phyloP scores from a whole-genome alignment of 2,888 invertebrate species.

The Lottia gigantea region DNA sequence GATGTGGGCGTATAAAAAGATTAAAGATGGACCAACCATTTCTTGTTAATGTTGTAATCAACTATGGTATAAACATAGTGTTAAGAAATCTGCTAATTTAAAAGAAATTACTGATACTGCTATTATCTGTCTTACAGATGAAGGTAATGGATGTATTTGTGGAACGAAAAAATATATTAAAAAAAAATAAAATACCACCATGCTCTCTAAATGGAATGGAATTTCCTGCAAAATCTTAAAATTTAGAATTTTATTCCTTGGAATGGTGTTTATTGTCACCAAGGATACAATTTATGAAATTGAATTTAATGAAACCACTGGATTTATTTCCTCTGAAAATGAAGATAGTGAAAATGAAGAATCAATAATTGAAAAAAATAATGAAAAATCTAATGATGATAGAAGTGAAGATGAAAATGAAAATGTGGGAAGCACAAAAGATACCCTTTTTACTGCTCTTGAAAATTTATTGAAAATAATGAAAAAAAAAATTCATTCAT shows the following conservation, averaged over 20 bases:
- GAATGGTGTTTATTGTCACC: neutral
- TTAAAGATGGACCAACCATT: too few species aligned
- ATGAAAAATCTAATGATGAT: neutral
- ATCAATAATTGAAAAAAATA: neutral
- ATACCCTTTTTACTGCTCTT: neutral
- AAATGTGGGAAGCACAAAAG: neutral
- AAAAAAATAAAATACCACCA: neutral
- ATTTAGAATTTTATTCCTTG: neutral
- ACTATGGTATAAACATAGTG: too few species aligned
- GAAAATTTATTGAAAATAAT: too few species aligned
- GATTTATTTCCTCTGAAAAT: neutral
- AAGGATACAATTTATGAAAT: neutral
- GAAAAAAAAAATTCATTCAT: too few species aligned
- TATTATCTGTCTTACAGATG: neutral
- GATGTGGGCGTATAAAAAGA: too few species aligned
- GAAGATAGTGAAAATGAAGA: slow-evolving; percentile 24
- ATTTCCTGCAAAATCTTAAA: neutral
- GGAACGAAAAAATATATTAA: neutral
- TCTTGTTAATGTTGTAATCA: too few species aligned
- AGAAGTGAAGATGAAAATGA: neutral
- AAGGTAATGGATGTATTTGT: neutral
- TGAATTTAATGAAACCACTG: neutral
- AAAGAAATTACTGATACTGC: too few species aligned
- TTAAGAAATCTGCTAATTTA: too few species aligned
- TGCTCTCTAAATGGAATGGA: neutral